Percentiles rank a stretch among this genome's conserved stretches.
phyloP scores from a whole-genome alignment of 2,888 invertebrate species.

The Harpalus rufipes region DNA sequence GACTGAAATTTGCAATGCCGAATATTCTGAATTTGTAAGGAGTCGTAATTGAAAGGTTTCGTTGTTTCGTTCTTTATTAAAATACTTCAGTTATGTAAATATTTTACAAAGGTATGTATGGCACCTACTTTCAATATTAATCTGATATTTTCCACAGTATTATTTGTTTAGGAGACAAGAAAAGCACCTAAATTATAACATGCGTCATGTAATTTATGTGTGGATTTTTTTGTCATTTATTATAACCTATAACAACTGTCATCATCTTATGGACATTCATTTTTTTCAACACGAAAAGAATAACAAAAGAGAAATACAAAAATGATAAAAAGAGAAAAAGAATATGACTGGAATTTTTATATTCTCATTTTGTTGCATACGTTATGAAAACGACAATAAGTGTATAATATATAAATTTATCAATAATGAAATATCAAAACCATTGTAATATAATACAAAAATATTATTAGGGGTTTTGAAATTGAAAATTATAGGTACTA shows the following conservation, averaged over 20 bases:
- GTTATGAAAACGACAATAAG: neutral
- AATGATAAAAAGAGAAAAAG: slow-evolving; percentile 1
- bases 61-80: neutral
- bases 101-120: neutral
- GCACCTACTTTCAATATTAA: no score
- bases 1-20: slow-evolving; percentile 5
- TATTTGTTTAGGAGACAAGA: no score
- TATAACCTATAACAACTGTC: neutral
- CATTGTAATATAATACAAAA: no score
- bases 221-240: neutral
- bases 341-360: neutral
- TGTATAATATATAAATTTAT: neutral
- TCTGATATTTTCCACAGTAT: no score
- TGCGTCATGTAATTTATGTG: neutral
- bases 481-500: no score
- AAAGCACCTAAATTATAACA: neutral
- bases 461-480: no score
- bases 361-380: neutral
- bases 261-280: neutral
- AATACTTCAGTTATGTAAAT: neutral
- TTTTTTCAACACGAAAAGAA: neutral
- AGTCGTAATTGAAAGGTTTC: neutral
- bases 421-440: neutral
- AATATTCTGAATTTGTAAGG: slow-evolving; percentile 9
- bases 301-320: slow-evolving; percentile 2